Evolutionary conservation across 2,888 invertebrate species (phyloP).

Genomic region (Parnassius apollo): DNA sequence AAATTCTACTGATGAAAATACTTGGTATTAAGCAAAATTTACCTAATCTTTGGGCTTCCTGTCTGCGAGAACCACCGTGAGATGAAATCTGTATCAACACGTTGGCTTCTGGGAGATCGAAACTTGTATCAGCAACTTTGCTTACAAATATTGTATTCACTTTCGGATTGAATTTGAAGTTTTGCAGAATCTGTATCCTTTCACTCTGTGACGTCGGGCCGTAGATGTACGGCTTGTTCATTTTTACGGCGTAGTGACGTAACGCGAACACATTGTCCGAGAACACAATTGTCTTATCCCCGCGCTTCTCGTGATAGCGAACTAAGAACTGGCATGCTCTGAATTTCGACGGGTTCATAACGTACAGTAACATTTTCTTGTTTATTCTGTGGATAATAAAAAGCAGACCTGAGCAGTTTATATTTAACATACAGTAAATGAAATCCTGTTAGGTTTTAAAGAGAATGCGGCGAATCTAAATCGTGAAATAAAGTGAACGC

Average conservation of each 20-base stretch:
- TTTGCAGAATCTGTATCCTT: conserved; percentile 98
- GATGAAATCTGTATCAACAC: conserved; percentile 99
- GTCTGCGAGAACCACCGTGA: conserved; percentile 98
- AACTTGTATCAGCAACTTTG: conserved; percentile 99
- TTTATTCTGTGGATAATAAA: conserved; percentile 82
- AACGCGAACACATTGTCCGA: conserved; percentile 99
- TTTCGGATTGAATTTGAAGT: conserved; percentile 99
- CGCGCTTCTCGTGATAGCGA: conserved; percentile 93
- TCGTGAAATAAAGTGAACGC: no score
- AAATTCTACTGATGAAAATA: no score
- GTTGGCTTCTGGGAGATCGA: conserved; percentile 99
- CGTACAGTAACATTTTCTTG: conserved; percentile 95
- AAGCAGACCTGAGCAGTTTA: not conserved
- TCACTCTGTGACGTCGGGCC: conserved; percentile 98
- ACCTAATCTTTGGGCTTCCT: conserved; percentile 98
- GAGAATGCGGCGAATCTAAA: no score
- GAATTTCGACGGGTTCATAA: conserved; percentile 99
- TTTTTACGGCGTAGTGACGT: conserved; percentile 97
- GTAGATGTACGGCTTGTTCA: conserved; percentile 99
- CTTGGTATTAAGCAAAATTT: conserved; percentile 6
- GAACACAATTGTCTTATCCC: conserved; percentile 99
- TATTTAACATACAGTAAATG: no score
- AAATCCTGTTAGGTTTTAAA: no score
- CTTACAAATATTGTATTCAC: conserved; percentile 99
- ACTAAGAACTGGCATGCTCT: conserved; percentile 98